Percentiles rank a stretch among this genome's conserved stretches.
Evolutionary conservation across 2,113 vertebrate genomes (phyloP).

Genomic region (Orientallactaga bullata): DNA sequence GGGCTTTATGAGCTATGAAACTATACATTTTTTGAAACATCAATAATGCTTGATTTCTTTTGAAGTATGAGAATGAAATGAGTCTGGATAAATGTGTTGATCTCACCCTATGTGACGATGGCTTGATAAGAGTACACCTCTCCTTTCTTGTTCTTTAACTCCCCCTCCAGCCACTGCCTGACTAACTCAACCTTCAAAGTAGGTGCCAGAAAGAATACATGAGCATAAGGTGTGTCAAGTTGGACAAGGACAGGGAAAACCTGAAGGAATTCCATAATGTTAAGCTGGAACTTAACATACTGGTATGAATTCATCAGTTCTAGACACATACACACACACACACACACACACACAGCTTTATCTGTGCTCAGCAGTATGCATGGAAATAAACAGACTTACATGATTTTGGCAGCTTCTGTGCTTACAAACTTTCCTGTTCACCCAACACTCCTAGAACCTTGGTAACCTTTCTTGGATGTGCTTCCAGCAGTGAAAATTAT

Average conservation of each 20-base stretch:
- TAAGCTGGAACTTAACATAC: not conserved
- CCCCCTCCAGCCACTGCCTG: no score
- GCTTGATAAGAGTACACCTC: not conserved
- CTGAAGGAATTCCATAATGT: not conserved
- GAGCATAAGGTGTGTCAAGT: not conserved
- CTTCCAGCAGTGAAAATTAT: not conserved
- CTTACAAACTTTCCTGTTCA: not conserved
- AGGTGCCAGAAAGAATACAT: no score
- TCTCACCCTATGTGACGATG: not conserved
- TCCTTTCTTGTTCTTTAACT: no score
- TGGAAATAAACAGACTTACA: not conserved
- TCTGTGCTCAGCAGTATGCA: no score
- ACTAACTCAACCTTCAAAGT: no score
- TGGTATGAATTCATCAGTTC: constrained; percentile 1
- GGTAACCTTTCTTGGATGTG: not conserved
- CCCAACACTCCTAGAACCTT: not conserved
- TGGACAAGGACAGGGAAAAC: not conserved
- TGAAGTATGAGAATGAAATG: not conserved
- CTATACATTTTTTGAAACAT: not conserved
- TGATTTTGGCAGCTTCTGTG: not conserved
- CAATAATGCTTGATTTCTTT: not conserved
- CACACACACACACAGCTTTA: not conserved
- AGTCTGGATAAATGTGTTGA: constrained; percentile 14
- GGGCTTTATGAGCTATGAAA: not conserved
- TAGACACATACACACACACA: accelerated